Conservation (phyloP, 2,888 invertebrate genomes). For the Cryptus viduatorius region DNA sequence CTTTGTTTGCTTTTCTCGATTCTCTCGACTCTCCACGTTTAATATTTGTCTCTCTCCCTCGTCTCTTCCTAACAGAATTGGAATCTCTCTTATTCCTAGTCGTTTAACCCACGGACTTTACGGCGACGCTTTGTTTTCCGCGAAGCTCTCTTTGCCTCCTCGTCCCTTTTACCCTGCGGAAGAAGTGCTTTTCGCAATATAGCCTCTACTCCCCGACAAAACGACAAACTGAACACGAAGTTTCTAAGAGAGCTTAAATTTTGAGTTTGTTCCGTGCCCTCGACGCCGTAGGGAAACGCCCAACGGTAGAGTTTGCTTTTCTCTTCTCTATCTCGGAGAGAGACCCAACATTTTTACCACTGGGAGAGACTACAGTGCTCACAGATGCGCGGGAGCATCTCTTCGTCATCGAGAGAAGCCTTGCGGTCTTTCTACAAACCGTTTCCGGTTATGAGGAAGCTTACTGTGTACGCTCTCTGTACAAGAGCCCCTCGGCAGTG, state of each 20-base stretch:
- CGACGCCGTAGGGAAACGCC: conserved; percentile 7
- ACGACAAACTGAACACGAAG: conserved; percentile 50
- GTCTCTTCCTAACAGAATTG: conserved; percentile 47
- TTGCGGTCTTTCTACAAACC: conserved; percentile 21
- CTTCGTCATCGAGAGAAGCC: conserved; percentile 30
- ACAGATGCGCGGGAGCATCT: background rate
- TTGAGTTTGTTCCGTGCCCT: conserved; percentile 16
- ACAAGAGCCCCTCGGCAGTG: background rate
- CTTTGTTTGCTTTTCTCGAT: conserved; percentile 54
- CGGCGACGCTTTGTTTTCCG: conserved; percentile 13
- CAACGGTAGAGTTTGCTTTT: conserved; percentile 52
- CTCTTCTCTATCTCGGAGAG: conserved; percentile 22
- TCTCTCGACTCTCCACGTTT: conserved; percentile 13
- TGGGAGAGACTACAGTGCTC: background rate
- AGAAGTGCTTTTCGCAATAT: conserved; percentile 42
- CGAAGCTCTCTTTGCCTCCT: background rate
- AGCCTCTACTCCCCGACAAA: conserved; percentile 3
- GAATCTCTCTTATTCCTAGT: conserved; percentile 50
- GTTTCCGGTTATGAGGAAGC: conserved; percentile 60
- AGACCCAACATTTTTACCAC: background rate
- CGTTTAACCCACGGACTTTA: conserved; percentile 37
- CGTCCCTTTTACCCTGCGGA: conserved; percentile 10
- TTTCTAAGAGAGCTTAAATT: conserved; percentile 58
- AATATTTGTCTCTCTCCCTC: background rate
- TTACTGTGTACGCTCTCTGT: conserved; percentile 24